Evolutionary conservation across 2,888 invertebrate genomes (phyloP), one percentile per base, ranked within the genome.

Genomic region (Nezara viridula): DNA sequence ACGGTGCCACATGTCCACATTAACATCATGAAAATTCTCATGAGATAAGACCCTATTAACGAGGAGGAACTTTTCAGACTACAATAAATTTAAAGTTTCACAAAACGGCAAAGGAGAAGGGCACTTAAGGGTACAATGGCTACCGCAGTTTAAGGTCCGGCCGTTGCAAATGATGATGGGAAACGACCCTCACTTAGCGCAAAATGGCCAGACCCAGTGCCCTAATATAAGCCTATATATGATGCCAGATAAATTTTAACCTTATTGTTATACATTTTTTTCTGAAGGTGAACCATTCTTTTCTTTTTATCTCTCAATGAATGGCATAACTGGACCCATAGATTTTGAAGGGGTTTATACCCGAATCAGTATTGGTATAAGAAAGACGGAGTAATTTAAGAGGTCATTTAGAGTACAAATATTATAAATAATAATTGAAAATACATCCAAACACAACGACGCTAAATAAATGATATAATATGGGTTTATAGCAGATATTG

Each of bases 21-120:
- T 66, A 66, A 1, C 32, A 32, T 66, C 32, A 9, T 7, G 66
- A 66, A 66, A 66, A 66, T 66, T 10, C 66, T 66, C 66, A 66
- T 66, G 66, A 66, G 32, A 66, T 66, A 32, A 66, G 66, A 32
- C 32, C 66, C 66, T 66, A 66, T 66, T 66, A 66, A 66, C 66
- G 66, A 66, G 66, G 66, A 16, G 16, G 32, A 60, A 66, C 66
- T 66, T 66, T 66, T 66, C 32, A 32, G 66, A 19, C 66, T 66
- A 66, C 66, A 66, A 66, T 66, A 66, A 66, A 66, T 66, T 66
- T 66, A 32, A 66, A 66, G 66, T 66, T 66, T 66, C 66, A 66
- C 66, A 66, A 66, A 66, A 66, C 66, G 66, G 66, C 21, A 37
- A 66, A 66, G 66, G 66, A 66, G 66, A 66, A 66, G 66, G 32